These are phyloP conservation scores for Sebastes hubbsi DNA, from an alignment of 2,797 vertebrate genomes.

Conservation along the genomic window DNA sequence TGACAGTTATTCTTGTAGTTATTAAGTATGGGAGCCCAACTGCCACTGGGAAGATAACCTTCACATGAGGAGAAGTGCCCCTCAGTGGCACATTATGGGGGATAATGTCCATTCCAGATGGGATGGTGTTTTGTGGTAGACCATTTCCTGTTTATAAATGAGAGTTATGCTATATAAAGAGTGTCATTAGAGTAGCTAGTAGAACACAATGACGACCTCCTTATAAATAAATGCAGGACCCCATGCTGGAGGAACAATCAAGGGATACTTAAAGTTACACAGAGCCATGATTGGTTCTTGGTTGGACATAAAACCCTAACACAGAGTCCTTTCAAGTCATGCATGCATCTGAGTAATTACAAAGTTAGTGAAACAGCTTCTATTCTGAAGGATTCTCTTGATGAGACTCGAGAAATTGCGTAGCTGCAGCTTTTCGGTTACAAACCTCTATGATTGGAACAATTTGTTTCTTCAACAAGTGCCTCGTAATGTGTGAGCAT, in stretches of 20 bases:
- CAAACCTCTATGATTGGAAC: neutral
- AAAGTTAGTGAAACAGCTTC: neutral
- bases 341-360: neutral
- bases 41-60: conserved; percentile 81
- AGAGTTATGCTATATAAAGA: conserved; percentile 23
- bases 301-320: neutral
- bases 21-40: conserved; percentile 79
- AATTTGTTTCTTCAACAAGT: neutral
- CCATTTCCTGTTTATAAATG: conserved; percentile 72
- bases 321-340: conserved; percentile 1
- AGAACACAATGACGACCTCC: conserved; percentile 42
- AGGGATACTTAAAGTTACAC: neutral
- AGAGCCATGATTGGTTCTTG: conserved; percentile 1
- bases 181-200: conserved; percentile 57
- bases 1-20: conserved; percentile 81
- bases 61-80: conserved; percentile 74
- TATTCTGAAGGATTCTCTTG: neutral
- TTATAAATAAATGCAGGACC: conserved; percentile 35
- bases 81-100: conserved; percentile 74
- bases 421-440: neutral
- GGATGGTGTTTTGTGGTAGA: conserved; percentile 62
- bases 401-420: neutral
- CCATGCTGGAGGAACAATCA: conserved; percentile 8
- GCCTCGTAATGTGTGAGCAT: neutral
- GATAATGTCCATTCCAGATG: conserved; percentile 78